Conservation (phyloP, 2,113 vertebrate genomes). For the Genyomyrus donnyi region DNA sequence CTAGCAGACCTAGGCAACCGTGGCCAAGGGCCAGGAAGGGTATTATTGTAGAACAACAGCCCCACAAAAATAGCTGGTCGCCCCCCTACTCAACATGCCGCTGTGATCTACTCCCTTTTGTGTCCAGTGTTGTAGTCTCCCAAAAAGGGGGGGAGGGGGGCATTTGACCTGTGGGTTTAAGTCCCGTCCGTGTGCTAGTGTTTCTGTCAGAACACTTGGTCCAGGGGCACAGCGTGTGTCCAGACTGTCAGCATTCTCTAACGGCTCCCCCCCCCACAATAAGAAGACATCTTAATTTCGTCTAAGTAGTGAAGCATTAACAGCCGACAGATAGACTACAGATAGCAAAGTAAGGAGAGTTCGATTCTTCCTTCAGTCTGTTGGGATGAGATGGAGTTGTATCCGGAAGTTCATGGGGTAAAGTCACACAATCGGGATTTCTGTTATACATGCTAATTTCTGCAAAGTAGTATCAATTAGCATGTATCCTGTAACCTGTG, state of each 20-base stretch:
- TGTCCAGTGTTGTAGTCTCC: background rate
- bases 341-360: background rate
- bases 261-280: background rate
- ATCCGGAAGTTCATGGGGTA: background rate
- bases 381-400: background rate
- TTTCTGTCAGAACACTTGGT: background rate
- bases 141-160: background rate
- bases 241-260: background rate
- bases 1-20: background rate
- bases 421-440: background rate
- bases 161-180: background rate
- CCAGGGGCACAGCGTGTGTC: background rate
- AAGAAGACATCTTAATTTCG: background rate
- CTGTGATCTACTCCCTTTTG: background rate
- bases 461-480: background rate
- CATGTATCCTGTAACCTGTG: background rate
- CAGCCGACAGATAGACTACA: background rate
- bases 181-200: background rate
- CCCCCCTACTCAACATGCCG: background rate
- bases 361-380: background rate
- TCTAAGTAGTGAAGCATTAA: background rate
- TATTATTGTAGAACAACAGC: slow-evolving; percentile 26
- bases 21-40: slow-evolving; percentile 8
- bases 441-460: background rate
- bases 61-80: background rate